A percentile compares a stretch with the other conserved stretches of the same genome.
Conservation (phyloP, 2,113 vertebrate species). For the Callipepla squamata region DNA sequence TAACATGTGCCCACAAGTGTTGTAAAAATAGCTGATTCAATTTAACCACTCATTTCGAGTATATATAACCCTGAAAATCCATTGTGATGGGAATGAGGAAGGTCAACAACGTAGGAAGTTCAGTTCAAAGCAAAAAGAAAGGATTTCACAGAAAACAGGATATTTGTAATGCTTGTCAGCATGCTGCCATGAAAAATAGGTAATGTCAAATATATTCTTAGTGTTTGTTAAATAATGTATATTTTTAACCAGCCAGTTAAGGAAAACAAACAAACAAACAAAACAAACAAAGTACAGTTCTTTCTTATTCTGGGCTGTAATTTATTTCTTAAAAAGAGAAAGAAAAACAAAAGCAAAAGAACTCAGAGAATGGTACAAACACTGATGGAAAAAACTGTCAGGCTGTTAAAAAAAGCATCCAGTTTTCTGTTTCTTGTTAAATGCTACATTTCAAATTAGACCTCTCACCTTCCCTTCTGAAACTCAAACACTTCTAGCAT, state of each 20-base stretch:
- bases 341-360: neutral
- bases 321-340: neutral
- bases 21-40: neutral
- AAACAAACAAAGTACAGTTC: neutral
- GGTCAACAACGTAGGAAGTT: neutral
- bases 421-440: neutral
- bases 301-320: neutral
- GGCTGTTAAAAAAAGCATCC: neutral
- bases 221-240: neutral
- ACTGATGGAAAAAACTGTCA: neutral
- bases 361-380: neutral
- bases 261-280: neutral
- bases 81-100: neutral
- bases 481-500: accelerated
- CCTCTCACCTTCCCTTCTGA: neutral
- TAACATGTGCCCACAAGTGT: accelerated
- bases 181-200: neutral
- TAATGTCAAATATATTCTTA: neutral
- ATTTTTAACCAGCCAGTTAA: neutral
- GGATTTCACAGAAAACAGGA: neutral
- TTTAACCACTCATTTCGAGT: neutral
- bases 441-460: neutral
- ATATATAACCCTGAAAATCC: neutral
- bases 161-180: neutral
- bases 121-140: neutral